phyloP scores from a whole-genome alignment of 2,113 vertebrate genomes.

The Grallaria varia region DNA sequence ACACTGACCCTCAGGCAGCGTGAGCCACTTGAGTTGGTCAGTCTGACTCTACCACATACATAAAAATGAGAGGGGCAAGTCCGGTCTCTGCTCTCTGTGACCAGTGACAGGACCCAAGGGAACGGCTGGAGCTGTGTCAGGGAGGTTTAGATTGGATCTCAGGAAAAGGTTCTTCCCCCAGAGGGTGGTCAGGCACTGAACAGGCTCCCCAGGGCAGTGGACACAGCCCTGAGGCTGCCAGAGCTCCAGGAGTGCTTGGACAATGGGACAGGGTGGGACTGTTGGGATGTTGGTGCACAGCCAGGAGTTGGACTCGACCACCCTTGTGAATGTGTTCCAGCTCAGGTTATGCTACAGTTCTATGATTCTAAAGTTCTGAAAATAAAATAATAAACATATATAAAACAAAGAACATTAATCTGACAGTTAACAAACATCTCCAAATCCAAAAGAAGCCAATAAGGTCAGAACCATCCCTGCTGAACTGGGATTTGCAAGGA shows the following conservation, averaged over 20 bases:
- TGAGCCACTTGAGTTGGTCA: not conserved
- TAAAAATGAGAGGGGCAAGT: not conserved
- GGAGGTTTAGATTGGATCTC: accelerated
- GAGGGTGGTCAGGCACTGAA: not conserved
- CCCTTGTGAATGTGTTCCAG: not conserved
- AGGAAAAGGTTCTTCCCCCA: not conserved
- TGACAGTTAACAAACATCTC: not conserved
- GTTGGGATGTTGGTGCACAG: not conserved
- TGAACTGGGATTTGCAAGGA: not conserved
- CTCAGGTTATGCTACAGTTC: not conserved
- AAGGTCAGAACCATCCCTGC: not conserved
- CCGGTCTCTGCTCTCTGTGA: not conserved
- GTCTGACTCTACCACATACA: not conserved
- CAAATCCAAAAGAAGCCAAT: not conserved
- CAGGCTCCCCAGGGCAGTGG: not conserved
- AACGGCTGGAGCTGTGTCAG: not conserved
- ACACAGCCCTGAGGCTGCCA: not conserved
- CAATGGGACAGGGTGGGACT: not conserved
- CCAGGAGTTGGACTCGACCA: accelerated
- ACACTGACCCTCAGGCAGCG: not conserved
- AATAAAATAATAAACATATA: not conserved
- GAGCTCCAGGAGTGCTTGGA: not conserved
- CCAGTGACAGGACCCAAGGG: not conserved
- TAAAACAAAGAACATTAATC: not conserved
- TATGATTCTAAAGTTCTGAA: not conserved